Evolutionary conservation across 2,113 vertebrate genomes (phyloP).

Genomic region (Thymallus thymallus): DNA sequence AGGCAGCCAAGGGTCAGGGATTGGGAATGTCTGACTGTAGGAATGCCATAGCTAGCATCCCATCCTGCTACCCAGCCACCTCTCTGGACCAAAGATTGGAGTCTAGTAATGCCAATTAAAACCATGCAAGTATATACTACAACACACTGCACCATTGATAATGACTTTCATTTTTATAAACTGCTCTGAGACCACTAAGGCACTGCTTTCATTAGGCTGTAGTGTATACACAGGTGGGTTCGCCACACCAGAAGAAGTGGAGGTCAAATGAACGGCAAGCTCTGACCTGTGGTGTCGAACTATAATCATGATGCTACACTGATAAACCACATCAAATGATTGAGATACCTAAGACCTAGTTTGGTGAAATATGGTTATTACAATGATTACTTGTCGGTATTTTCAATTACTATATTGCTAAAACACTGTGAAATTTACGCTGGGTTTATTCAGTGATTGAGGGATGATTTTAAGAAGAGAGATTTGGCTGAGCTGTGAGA

Average conservation of each 20-base stretch:
- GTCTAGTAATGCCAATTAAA: neutral
- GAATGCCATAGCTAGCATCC: no score
- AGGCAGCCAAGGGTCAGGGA: neutral
- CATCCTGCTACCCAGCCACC: neutral
- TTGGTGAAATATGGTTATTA: neutral
- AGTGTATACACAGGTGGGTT: constrained; percentile 54
- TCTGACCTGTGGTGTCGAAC: neutral
- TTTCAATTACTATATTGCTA: neutral
- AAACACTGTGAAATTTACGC: neutral
- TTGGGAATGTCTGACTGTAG: no score
- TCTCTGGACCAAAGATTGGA: neutral
- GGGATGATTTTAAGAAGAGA: constrained; percentile 21
- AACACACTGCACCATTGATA: neutral
- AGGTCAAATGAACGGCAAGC: constrained; percentile 24
- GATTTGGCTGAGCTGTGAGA: constrained; percentile 8
- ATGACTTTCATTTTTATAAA: constrained; percentile 15
- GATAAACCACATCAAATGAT: neutral
- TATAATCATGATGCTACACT: neutral
- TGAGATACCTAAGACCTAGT: neutral
- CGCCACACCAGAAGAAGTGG: constrained; percentile 24
- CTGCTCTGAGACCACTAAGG: constrained; percentile 14
- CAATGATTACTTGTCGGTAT: neutral
- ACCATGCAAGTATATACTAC: neutral
- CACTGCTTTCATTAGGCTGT: constrained; percentile 37
- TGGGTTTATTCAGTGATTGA: constrained; percentile 7